phyloP scores from a whole-genome alignment of 2,888 invertebrate species.

The Gortyna flavago region DNA sequence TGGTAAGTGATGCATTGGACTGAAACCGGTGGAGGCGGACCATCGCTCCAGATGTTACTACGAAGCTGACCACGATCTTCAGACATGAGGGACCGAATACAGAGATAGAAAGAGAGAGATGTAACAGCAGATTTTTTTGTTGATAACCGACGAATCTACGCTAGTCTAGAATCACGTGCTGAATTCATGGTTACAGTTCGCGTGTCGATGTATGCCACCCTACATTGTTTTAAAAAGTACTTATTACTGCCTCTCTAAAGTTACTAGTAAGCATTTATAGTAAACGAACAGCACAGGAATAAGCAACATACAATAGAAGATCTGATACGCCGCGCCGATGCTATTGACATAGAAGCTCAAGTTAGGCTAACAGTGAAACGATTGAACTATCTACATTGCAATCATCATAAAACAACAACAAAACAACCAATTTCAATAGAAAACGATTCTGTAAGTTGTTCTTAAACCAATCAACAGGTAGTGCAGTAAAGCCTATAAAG shows the following conservation, averaged over 20 bases:
- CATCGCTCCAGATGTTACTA: too few relatives aligned
- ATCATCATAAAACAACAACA: conserved; percentile 15
- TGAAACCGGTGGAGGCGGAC: too few relatives aligned
- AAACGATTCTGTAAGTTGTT: conserved; percentile 14
- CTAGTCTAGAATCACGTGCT: too few relatives aligned
- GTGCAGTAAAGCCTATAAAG: conserved; percentile 6
- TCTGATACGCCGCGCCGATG: not conserved
- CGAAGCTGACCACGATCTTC: too few relatives aligned
- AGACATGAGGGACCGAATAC: too few relatives aligned
- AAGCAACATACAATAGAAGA: not conserved
- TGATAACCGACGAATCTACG: too few relatives aligned
- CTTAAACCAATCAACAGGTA: not conserved
- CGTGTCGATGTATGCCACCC: too few relatives aligned
- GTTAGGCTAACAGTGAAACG: not conserved
- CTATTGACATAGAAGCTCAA: not conserved
- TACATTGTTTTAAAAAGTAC: not conserved
- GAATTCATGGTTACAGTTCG: too few relatives aligned
- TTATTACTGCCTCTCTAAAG: not conserved
- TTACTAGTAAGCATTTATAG: not conserved
- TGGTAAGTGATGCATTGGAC: too few relatives aligned
- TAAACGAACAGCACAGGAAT: not conserved
- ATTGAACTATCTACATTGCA: not conserved
- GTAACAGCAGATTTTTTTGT: too few relatives aligned
- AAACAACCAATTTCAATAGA: conserved; percentile 19
- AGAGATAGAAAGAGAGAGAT: too few relatives aligned